phyloP scores from a whole-genome alignment of 2,888 invertebrate species.

The Congeria kusceri region DNA sequence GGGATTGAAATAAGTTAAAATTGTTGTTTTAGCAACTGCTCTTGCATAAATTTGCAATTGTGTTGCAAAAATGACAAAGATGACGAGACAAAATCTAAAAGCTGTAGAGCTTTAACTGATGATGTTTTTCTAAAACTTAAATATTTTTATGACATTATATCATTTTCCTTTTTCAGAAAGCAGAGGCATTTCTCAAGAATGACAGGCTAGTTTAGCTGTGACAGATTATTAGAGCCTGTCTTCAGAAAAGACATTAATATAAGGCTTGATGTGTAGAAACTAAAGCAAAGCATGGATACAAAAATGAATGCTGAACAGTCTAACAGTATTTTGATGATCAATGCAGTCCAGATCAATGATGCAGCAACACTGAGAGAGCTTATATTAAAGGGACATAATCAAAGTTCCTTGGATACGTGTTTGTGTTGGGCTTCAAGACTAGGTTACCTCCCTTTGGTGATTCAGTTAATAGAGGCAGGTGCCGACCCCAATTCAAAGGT shows the following conservation, averaged over 20 bases:
- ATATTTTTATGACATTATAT: no score
- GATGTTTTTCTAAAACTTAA: no score
- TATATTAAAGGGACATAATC: constrained; percentile 49
- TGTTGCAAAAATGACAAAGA: no score
- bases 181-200: constrained; percentile 59
- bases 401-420: constrained; percentile 62
- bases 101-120: no score
- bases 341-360: constrained; percentile 63
- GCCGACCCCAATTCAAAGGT: constrained; percentile 66
- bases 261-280: neutral
- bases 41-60: no score
- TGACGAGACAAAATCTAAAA: no score
- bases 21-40: no score
- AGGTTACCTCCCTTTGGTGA: constrained; percentile 61
- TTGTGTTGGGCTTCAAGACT: constrained; percentile 73
- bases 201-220: constrained; percentile 51
- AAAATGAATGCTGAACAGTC: constrained; percentile 1
- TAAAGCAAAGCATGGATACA: neutral
- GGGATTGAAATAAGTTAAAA: no score
- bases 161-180: constrained; percentile 63
- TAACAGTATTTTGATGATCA: constrained; percentile 14
- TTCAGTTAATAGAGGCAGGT: constrained; percentile 54
- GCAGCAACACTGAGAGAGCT: constrained; percentile 29
- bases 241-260: neutral
- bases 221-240: neutral